Base-by-base conservation (phyloP, 2,113 vertebrate genomes). In the Turdus rufiventris region DNA sequence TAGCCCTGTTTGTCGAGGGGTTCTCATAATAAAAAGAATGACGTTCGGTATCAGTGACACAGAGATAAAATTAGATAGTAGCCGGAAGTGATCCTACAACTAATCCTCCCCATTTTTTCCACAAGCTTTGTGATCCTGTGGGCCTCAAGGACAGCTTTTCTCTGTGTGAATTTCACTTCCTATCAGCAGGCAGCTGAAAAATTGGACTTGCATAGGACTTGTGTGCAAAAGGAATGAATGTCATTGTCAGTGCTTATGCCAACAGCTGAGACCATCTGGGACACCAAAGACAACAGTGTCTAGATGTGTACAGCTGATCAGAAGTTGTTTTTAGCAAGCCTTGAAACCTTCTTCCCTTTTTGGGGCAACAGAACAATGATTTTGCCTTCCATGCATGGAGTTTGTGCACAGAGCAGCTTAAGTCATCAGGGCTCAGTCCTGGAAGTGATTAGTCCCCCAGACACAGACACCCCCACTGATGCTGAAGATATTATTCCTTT, bases 1-100 rank as follows among this genome's bases (percentile, higher is more conserved):
- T 97, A 96, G 96, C 78, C 25, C 85, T 95, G 88, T 90, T 97
- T 96, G 90, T 90, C 1, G 0, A 88, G 85, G 75, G 78, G 85
- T 93, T 96, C 90, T 96, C 81, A 74, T 94, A 88, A 91, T 89
- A 60, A 90, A 93, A 94, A 77, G 95, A 93, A 90, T 94, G 94
- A 94, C 48, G 26, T 73, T 85, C 1, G 1, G 60, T 77, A 86
- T 84, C 82, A 53, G 88, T 83, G 88, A 93, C 80, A 86, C 78
- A 74, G 72, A 80, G 93, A 95, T 77, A 88, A 94, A 95, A 94
- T 89, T 76, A 89, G 94, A 68, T 76, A 73, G 93, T 45, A 74
- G 81, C 94, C 47, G 17, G 88, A 96, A 91, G 90, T 90, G 93
- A 85, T 96, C 36, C 1, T 51, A 71, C 38, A 2, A 63, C 65